These are phyloP conservation scores for Cryptomyrus ogoouensis DNA, from an alignment of 2,113 vertebrate genomes.

Conservation along the genomic window DNA sequence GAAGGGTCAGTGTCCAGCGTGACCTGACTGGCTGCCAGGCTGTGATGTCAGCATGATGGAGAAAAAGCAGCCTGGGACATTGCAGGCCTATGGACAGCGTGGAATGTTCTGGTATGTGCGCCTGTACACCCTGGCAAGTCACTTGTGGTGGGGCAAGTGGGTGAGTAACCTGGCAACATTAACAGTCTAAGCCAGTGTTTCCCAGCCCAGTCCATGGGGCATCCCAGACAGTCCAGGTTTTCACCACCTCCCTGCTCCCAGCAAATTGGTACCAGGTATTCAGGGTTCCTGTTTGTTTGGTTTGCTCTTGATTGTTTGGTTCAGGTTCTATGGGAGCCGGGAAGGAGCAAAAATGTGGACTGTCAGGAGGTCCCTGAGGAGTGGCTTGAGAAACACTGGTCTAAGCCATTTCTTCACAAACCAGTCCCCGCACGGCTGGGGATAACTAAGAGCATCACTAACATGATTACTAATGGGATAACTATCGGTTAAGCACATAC, in stretches of 20 bases:
- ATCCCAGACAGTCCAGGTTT: background rate
- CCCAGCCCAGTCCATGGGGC: background rate
- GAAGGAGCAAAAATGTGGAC: background rate
- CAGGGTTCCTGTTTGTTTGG: background rate
- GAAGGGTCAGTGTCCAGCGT: background rate
- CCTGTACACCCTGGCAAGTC: background rate
- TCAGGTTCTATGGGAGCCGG: background rate
- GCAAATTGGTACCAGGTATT: background rate
- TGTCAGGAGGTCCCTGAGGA: background rate
- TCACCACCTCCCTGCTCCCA: background rate
- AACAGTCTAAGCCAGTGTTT: background rate
- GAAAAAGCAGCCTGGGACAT: background rate
- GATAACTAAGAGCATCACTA: background rate
- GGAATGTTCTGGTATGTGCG: background rate
- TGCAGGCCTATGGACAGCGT: background rate
- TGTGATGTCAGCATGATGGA: background rate
- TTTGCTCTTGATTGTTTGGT: background rate
- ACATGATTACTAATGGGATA: background rate
- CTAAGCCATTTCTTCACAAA: background rate
- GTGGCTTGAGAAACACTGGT: background rate
- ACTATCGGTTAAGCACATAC: background rate
- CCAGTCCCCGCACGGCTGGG: background rate
- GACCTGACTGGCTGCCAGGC: background rate
- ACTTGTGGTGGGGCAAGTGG: background rate
- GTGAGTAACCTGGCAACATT: background rate